A percentile compares a stretch with the other conserved stretches of the same genome.
These are phyloP conservation scores for Spermophilus dauricus DNA, from an alignment of 2,113 vertebrate species.

Conservation along the genomic window DNA sequence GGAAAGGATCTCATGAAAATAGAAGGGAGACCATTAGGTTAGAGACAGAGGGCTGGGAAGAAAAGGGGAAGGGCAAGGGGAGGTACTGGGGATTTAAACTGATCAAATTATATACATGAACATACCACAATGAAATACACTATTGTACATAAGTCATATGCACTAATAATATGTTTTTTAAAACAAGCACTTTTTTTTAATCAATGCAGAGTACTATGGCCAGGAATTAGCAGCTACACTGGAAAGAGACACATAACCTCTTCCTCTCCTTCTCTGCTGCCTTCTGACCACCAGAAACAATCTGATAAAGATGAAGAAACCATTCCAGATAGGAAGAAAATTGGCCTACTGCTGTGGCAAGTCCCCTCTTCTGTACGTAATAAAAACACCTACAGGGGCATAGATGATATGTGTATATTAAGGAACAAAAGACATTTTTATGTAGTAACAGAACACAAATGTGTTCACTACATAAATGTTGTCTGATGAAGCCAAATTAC, in stretches of 20 bases:
- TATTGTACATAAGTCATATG: too few relatives aligned
- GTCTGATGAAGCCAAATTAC: not conserved
- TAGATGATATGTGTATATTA: rapidly evolving
- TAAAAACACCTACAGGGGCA: not conserved
- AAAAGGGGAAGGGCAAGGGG: too few relatives aligned
- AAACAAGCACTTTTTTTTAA: not conserved
- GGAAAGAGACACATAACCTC: not conserved
- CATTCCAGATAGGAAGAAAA: not conserved
- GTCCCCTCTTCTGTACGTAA: not conserved
- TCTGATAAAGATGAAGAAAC: not conserved
- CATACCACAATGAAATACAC: too few relatives aligned
- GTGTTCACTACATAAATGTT: not conserved
- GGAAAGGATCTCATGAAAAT: not conserved
- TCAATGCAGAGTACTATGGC: rapidly evolving
- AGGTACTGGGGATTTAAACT: not conserved
- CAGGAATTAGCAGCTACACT: not conserved
- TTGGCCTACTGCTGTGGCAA: not conserved
- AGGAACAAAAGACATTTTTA: not conserved
- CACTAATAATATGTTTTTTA: not conserved
- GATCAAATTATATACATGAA: not conserved
- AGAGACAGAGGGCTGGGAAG: not conserved
- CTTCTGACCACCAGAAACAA: not conserved
- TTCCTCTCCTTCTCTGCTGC: not conserved
- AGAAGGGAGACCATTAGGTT: not conserved
- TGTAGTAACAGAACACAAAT: not conserved